A percentile compares a stretch with the other conserved stretches of the same genome.
phyloP scores from a whole-genome alignment of 2,797 vertebrate genomes.

The Loris lydekkerianus region DNA sequence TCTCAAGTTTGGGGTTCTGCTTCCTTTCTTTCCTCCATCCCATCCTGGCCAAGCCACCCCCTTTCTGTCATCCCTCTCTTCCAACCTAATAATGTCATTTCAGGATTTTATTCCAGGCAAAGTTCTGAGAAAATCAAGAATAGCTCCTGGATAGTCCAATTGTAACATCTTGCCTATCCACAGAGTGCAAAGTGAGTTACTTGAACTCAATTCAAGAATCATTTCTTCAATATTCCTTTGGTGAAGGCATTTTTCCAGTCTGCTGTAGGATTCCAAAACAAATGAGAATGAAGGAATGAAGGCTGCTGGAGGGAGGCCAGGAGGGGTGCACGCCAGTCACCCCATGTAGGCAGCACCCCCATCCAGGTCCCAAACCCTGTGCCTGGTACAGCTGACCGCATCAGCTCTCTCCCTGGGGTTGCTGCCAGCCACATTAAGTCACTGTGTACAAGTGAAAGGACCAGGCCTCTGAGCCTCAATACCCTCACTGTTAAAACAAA shows the following conservation, averaged over 20 bases:
- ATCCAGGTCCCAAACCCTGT: fast-evolving
- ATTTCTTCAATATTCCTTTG: background rate
- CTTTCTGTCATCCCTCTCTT: background rate
- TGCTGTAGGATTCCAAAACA: background rate
- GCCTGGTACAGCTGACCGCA: fast-evolving
- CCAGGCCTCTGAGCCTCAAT: background rate
- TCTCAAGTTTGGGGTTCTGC: background rate
- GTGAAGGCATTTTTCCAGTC: background rate
- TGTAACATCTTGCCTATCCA: background rate
- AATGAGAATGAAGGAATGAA: background rate
- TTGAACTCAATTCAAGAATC: background rate
- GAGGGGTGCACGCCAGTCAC: fast-evolving
- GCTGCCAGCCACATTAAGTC: background rate
- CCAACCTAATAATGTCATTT: background rate
- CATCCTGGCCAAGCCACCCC: too few relatives aligned
- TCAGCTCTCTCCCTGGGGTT: background rate
- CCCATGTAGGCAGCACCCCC: fast-evolving
- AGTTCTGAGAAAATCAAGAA: background rate
- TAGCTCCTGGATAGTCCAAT: background rate
- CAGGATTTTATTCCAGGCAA: background rate
- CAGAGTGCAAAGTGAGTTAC: background rate
- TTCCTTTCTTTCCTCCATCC: background rate
- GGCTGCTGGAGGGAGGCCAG: fast-evolving
- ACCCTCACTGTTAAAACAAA: background rate
- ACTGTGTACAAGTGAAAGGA: fast-evolving